A percentile compares a stretch with the other conserved stretches of the same genome.
Conservation (phyloP, 2,113 vertebrate species). For the Casuarius casuarius region DNA sequence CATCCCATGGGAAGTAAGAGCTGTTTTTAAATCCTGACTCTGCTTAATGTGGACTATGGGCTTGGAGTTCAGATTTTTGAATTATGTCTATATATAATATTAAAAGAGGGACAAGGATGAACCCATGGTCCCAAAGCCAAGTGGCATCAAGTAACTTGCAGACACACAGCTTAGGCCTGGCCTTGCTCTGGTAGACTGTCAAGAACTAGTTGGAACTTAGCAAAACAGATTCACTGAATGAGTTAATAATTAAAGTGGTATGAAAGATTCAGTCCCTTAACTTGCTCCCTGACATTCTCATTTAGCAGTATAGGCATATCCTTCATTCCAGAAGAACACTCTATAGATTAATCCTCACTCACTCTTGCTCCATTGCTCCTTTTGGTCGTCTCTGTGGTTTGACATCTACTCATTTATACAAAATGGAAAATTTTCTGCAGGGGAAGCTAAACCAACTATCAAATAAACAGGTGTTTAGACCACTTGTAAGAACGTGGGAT, state of each 20-base stretch:
- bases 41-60: background rate
- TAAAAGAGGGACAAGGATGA: background rate
- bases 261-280: background rate
- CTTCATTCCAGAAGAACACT: background rate
- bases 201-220: background rate
- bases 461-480: background rate
- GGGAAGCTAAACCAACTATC: background rate
- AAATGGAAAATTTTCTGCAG: background rate
- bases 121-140: background rate
- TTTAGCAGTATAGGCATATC: background rate
- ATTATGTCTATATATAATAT: fast-evolving
- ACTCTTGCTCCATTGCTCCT: background rate
- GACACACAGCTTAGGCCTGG: background rate
- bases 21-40: background rate
- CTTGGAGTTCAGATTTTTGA: background rate
- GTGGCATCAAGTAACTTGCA: background rate
- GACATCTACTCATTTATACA: background rate
- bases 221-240: background rate
- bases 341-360: background rate
- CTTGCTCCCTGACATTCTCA: background rate
- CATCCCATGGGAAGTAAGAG: background rate
- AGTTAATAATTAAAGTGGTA: background rate
- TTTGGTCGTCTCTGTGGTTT: background rate
- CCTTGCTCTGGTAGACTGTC: background rate
- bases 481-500: background rate